A percentile compares a stretch with the other conserved stretches of the same genome.
phyloP scores from a whole-genome alignment of 2,113 vertebrate genomes.

The Megaleporinus macrocephalus region DNA sequence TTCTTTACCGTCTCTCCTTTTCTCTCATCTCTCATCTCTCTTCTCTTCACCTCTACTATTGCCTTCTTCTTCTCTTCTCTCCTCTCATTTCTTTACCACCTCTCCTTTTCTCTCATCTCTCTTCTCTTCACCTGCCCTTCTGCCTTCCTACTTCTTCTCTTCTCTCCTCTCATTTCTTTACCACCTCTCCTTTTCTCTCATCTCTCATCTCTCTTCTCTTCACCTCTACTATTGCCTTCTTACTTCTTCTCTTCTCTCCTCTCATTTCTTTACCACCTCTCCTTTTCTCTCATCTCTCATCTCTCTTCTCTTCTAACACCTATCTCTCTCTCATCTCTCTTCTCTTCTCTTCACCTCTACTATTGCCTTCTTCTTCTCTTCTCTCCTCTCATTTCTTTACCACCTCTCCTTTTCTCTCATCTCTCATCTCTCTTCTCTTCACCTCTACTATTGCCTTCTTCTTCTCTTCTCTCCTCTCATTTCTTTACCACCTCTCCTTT shows the following conservation, averaged over 20 bases:
- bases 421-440: background rate
- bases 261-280: background rate
- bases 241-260: no score
- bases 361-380: conserved; percentile 4
- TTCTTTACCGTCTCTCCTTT: no score
- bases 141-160: background rate
- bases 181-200: background rate
- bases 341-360: background rate
- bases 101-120: background rate
- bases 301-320: background rate
- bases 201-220: conserved; percentile 10
- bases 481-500: background rate
- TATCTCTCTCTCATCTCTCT: background rate
- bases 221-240: background rate
- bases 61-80: background rate
- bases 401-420: background rate
- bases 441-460: background rate
- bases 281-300: conserved; percentile 1
- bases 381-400: conserved; percentile 29
- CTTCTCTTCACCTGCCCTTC: background rate
- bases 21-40: no score
- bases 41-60: no score
- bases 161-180: conserved; percentile 32
- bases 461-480: background rate
- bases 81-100: background rate